Evolutionary conservation across 2,113 vertebrate species (phyloP), one percentile per base, ranked within the genome.

Genomic region (Paradoxurus hermaphroditus): DNA sequence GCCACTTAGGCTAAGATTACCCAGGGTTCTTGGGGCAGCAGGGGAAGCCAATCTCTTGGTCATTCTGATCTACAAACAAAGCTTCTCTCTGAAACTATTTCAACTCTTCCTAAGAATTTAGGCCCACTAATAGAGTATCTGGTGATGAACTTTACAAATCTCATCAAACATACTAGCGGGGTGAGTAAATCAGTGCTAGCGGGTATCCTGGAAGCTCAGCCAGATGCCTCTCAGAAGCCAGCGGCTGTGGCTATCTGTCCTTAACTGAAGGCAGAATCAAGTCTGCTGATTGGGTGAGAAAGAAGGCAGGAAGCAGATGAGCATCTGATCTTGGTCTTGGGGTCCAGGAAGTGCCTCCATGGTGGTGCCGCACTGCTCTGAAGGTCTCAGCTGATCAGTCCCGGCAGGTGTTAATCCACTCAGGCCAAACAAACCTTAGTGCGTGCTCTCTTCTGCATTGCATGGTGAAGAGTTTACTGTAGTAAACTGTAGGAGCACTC

Each of bases 71-170:
- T 91, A 86, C 9, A 91, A 87, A 68, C 39, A 82, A 62, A 46
- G 18, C 1, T 34, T 36, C 7, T 95, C 27, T 91, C 92, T 92
- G n/a, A 91, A 92, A 94, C 14, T 18, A 41, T 53, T 87, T 96
- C 12, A 86, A 56, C 25, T 92, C 27, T 82, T 96, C 51, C 67
- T 90, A 75, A 96, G 75, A 85, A 93, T 44, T 90, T 81, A 89
- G 25, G 8, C 21, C 39, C 70, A 65, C 39, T 63, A 73, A 41
- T 79, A 92, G 36, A 87, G 5, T 84, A 29, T 77, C 46, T 94
- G 46, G 5, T 49, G n/a, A 51, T 31, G 31, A 83, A 46, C 23
- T 92, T 94, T 53, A 91, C 19, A 82, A 95, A 62, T 84, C 46
- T 88, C 23, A 86, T 23, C 84, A 91, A 94, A 88, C 1, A n/a